Base-by-base conservation (phyloP, 2,113 vertebrate genomes). In the Ivindomyrus marchei region DNA sequence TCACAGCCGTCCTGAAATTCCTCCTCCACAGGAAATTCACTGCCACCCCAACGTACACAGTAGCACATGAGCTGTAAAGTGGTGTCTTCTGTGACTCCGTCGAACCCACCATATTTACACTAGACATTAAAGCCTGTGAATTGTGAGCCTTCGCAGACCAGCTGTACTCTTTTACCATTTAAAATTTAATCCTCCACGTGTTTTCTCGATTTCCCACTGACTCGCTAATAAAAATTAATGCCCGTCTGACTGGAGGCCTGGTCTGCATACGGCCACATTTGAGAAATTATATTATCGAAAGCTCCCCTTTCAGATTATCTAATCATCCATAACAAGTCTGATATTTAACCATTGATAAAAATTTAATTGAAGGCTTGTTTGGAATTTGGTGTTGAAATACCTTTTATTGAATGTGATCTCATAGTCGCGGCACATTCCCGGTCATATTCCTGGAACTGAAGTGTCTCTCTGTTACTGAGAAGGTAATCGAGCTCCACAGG, bases 151-250 rank as follows among this genome's bases (percentile, higher is more conserved):
- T 15, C 13, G 36, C 9, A 53, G 13, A 19, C 50, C 11, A 56
- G 47, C 31, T 36, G 50, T 52, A 86, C 8, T n/a, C n/a, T 27
- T 17, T 50, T 19, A 86, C 24, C 85, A 49, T 27, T 52, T 50
- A 31, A 52, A 86, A 52, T 27, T 52, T 2, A 31, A 50, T 86
- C n/a, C n/a, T 86, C 13, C 13, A 24, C 27, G 45, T 52, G 46
- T 47, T 47, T 47, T 86, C 4, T 86, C n/a, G 13, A 53, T 87
- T 36, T 53, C 47, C 27, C 27, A 36, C 85, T 36, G 27, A 17
- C 49, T 52, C 13, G 27, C 83, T 53, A 87, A 87, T 87, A 87
- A 87, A 87, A 47, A 87, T 39, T 56, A 87, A 87, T 56, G 27
- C 27, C 31, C n/a, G 31, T 53, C 53, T 39, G 50, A 31, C 50